Conservation (phyloP, 1,140 invertebrate genomes). For the Nasonia vitripennis region DNA sequence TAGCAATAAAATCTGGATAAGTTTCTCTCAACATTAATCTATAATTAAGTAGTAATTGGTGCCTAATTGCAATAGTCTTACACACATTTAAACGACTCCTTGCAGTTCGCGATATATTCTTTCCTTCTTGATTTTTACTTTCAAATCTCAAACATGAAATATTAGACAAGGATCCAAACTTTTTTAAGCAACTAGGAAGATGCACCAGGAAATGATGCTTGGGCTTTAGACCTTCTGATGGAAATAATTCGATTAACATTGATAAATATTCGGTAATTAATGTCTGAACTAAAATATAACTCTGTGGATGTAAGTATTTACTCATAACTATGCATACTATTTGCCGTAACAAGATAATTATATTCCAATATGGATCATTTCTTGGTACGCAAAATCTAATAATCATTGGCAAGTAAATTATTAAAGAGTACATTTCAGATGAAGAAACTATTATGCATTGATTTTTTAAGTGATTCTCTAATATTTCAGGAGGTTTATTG, state of each 20-base stretch:
- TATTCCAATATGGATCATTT: constrained; percentile 9
- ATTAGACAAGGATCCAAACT: constrained; percentile 33
- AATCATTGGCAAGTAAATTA: constrained; percentile 23
- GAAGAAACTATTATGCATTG: constrained; percentile 26
- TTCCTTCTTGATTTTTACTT: constrained; percentile 40
- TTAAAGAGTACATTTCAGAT: constrained; percentile 32
- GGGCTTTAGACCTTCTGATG: constrained; percentile 26
- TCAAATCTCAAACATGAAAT: constrained; percentile 45
- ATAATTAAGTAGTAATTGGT: constrained; percentile 38
- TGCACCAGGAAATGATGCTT: constrained; percentile 44
- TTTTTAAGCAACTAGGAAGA: constrained; percentile 1
- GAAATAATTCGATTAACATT: neutral
- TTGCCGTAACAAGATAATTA: constrained; percentile 17
- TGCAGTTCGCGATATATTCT: constrained; percentile 19
- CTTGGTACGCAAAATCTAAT: constrained; percentile 3
- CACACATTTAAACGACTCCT: constrained; percentile 37
- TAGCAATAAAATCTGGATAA: constrained; percentile 2
- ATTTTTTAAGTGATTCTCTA: constrained; percentile 12
- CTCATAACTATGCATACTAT: constrained; percentile 37
- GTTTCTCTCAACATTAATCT: constrained; percentile 18
- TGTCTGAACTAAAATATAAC: neutral
- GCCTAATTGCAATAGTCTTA: constrained; percentile 36
- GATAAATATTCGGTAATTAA: neutral
- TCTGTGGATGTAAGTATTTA: neutral
- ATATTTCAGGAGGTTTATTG: constrained; percentile 40